Conservation (phyloP, 2,113 vertebrate genomes). For the Anthoscopus minutus region DNA sequence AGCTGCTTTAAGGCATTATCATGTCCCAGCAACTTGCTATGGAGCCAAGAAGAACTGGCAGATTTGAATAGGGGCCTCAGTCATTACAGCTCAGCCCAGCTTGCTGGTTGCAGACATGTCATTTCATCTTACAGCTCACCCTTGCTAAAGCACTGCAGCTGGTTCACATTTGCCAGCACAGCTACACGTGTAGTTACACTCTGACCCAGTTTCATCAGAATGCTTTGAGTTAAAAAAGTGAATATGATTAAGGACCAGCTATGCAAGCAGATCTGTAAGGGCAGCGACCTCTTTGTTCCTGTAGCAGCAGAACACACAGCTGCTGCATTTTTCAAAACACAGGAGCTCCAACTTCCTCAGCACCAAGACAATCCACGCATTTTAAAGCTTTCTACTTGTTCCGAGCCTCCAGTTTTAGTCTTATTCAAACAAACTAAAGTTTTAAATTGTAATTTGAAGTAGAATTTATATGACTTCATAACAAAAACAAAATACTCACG, state of each 20-base stretch:
- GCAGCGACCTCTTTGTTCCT: constrained; percentile 36
- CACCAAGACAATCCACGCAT: constrained; percentile 49
- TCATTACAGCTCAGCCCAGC: not conserved
- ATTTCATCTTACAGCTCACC: constrained; percentile 12
- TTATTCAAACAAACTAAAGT: constrained; percentile 34
- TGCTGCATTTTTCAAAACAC: constrained; percentile 66
- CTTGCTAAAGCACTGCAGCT: constrained; percentile 19
- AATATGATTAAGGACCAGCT: constrained; percentile 27
- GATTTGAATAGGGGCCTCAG: constrained; percentile 40
- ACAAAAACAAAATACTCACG: not conserved
- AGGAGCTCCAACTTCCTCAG: constrained; percentile 55
- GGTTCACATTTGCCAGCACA: constrained; percentile 36
- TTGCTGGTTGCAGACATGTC: constrained; percentile 1
- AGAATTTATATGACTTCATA: not conserved
- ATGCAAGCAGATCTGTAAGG: constrained; percentile 27
- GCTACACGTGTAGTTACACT: constrained; percentile 41
- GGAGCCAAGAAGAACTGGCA: constrained; percentile 52
- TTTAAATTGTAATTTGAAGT: not conserved
- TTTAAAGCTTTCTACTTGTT: constrained; percentile 51
- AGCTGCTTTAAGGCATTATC: constrained; percentile 33
- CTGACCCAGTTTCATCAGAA: constrained; percentile 49
- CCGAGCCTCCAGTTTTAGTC: constrained; percentile 23
- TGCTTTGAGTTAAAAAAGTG: constrained; percentile 26
- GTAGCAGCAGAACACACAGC: constrained; percentile 64
- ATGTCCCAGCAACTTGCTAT: not conserved